Evolutionary conservation across 2,113 vertebrate genomes (phyloP).

Genomic region (Poicephalus gulielmi): DNA sequence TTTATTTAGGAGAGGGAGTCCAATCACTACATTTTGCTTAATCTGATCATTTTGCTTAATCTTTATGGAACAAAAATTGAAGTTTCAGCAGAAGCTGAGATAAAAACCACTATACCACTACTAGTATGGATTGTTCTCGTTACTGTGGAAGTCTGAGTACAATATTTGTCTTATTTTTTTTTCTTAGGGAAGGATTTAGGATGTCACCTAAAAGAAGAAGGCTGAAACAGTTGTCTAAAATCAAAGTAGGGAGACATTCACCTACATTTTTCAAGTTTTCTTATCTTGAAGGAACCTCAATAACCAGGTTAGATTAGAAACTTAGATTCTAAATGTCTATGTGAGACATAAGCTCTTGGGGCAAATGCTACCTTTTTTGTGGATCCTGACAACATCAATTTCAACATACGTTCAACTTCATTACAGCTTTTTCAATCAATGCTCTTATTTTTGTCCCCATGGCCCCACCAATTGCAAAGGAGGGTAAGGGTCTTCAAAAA

Average conservation of each 20-base stretch:
- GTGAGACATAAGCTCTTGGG: fast-evolving
- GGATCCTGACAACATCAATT: not conserved
- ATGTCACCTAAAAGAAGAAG: not conserved
- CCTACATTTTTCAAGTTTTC: not conserved
- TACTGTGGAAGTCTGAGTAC: too few species aligned
- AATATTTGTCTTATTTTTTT: not conserved
- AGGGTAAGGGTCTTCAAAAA: not conserved
- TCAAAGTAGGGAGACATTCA: not conserved
- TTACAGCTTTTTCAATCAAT: not conserved
- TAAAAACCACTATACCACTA: not conserved
- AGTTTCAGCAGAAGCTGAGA: not conserved
- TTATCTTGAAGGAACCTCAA: not conserved
- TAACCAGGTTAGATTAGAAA: not conserved
- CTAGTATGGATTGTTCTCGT: not conserved
- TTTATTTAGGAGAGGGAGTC: not conserved
- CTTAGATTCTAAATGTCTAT: not conserved
- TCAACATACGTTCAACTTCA: not conserved
- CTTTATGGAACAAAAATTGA: not conserved
- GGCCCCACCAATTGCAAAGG: not conserved
- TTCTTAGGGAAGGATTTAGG: not conserved
- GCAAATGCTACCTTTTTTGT: not conserved
- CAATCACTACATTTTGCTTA: not conserved
- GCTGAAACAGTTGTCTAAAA: not conserved
- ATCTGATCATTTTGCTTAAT: not conserved
- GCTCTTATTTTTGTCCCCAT: not conserved